phyloP scores from a whole-genome alignment of 2,888 invertebrate species.

The Melangyna quadrimaculata region DNA sequence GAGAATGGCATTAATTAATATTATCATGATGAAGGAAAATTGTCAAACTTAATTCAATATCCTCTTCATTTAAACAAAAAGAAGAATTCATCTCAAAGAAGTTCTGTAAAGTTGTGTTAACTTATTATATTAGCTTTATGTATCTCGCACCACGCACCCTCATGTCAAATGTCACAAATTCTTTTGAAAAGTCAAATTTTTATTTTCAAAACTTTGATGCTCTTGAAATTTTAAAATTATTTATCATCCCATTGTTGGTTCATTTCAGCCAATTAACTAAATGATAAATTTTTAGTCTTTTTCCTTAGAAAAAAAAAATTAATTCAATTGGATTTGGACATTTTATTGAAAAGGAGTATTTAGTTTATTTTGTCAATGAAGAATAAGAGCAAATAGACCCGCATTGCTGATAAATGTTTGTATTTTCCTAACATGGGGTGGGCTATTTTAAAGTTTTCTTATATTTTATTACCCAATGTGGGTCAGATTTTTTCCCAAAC shows the following conservation, averaged over 20 bases:
- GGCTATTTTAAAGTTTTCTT: constrained; percentile 57
- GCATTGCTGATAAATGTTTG: constrained; percentile 17
- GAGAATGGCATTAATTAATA: not conserved
- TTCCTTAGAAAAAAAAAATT: not conserved
- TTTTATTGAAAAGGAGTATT: constrained; percentile 41
- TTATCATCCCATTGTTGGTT: not conserved
- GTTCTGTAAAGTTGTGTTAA: not conserved
- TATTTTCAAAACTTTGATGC: not conserved
- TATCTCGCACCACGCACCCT: not conserved
- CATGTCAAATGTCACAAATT: constrained; percentile 34
- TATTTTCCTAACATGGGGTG: not conserved
- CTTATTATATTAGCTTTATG: not conserved
- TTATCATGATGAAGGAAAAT: not conserved
- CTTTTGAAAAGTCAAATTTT: constrained; percentile 25
- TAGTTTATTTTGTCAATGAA: constrained; percentile 19
- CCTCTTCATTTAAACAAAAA: constrained; percentile 2
- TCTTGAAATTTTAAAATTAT: constrained; percentile 5
- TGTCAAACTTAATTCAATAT: constrained; percentile 7
- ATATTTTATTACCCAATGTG: constrained; percentile 55
- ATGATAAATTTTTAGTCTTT: not conserved
- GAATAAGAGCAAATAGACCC: constrained; percentile 33
- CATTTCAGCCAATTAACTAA: constrained; percentile 52
- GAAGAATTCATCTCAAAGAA: not conserved
- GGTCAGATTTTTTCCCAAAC: constrained; percentile 66
- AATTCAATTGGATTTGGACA: constrained; percentile 32